Conservation (phyloP, 2,113 vertebrate genomes). For the Amazona guildingii region DNA sequence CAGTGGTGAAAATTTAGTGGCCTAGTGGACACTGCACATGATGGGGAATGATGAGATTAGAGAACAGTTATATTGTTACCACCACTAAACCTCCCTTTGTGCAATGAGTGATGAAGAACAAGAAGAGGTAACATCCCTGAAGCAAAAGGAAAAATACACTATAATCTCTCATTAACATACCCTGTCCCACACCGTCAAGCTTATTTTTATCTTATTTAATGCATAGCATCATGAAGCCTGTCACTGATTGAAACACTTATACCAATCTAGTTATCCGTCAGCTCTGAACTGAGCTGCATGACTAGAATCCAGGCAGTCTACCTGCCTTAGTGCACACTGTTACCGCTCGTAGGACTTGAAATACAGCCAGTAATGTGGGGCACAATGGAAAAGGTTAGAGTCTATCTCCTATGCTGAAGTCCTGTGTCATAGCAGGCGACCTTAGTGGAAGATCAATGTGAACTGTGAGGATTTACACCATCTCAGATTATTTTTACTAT, state of each 20-base stretch:
- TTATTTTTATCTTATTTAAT: neutral
- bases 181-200: neutral
- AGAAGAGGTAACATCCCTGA: neutral
- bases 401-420: neutral
- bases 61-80: neutral
- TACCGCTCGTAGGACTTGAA: neutral
- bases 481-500: neutral
- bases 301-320: neutral
- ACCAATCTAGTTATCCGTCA: neutral
- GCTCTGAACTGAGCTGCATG: neutral
- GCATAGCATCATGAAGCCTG: neutral
- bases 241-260: neutral
- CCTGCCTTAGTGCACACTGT: neutral
- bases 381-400: neutral
- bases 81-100: neutral
- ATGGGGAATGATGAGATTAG: neutral
- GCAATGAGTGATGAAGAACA: neutral
- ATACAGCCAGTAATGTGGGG: neutral
- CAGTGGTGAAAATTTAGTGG: neutral
- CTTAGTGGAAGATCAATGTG: neutral
- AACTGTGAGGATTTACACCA: neutral
- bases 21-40: neutral
- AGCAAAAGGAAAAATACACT: neutral
- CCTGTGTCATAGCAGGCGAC: neutral
- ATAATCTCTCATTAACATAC: neutral